These are phyloP conservation scores for Leucosticte australis DNA, from an alignment of 2,113 vertebrate species.

Conservation along the genomic window DNA sequence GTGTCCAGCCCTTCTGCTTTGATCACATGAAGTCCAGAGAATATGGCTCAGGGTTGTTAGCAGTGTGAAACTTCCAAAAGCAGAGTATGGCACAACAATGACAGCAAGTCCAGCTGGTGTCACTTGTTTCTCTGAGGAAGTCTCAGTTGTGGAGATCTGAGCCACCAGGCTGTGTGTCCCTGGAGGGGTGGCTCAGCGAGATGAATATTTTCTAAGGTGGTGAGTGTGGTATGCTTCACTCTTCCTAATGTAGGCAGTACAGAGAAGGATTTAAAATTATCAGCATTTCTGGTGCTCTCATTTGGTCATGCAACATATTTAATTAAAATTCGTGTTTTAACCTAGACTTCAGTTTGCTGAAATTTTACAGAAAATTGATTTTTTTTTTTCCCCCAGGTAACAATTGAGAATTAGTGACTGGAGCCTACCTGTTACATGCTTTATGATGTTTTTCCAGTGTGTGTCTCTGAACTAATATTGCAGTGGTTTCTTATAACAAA, in stretches of 20 bases:
- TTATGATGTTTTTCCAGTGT: not conserved
- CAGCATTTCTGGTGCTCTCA: not conserved
- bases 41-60: not conserved
- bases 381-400: not conserved
- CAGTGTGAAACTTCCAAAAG: not conserved
- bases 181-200: not conserved
- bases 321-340: not conserved
- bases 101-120: not conserved
- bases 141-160: not conserved
- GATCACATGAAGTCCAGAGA: not conserved
- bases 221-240: not conserved
- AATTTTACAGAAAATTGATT: not conserved
- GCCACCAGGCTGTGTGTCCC: too few species aligned
- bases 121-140: not conserved
- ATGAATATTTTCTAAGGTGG: not conserved
- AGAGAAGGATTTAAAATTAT: not conserved
- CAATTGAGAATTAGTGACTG: not conserved
- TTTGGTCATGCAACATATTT: not conserved
- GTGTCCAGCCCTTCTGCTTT: not conserved
- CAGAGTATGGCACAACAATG: rapidly evolving
- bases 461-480: not conserved
- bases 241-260: not conserved
- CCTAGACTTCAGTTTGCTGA: not conserved
- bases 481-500: not conserved
- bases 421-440: not conserved